Conservation (phyloP, 1,140 invertebrate species). For the Solenopsis fugax region DNA sequence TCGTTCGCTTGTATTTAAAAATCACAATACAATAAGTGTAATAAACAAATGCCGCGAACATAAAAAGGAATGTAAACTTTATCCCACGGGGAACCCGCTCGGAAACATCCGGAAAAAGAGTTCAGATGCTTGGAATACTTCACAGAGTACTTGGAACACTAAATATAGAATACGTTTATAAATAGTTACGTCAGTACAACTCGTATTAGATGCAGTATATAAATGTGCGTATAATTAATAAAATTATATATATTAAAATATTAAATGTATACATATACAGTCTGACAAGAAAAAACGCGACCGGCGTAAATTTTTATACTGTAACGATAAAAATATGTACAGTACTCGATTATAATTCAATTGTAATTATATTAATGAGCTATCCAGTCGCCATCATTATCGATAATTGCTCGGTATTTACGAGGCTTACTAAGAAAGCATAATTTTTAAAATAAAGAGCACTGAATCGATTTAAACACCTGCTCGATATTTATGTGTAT, state of each 20-base stretch:
- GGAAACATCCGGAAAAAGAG: conserved; percentile 35
- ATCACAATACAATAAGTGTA: neutral
- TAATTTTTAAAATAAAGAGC: neutral
- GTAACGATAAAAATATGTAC: neutral
- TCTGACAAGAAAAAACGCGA: neutral
- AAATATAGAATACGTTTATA: conserved; percentile 73
- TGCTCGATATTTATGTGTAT: neutral
- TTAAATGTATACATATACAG: neutral
- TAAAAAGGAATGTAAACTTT: neutral
- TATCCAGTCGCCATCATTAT: neutral
- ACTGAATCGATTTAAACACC: neutral
- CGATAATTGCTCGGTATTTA: neutral
- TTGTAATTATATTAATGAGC: neutral
- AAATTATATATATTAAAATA: conserved; percentile 10
- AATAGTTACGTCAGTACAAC: conserved; percentile 72
- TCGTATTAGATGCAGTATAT: conserved; percentile 36
- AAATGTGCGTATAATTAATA: neutral
- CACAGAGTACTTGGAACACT: conserved; percentile 51
- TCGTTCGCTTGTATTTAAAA: neutral
- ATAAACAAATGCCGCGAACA: neutral
- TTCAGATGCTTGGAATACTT: conserved; percentile 18
- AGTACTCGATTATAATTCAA: neutral
- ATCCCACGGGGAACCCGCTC: neutral
- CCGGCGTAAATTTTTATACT: neutral
- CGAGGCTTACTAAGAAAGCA: neutral